Evolutionary conservation across 2,888 invertebrate genomes (phyloP), one percentile per base, ranked within the genome.

Genomic region (Aquatica leii): DNA sequence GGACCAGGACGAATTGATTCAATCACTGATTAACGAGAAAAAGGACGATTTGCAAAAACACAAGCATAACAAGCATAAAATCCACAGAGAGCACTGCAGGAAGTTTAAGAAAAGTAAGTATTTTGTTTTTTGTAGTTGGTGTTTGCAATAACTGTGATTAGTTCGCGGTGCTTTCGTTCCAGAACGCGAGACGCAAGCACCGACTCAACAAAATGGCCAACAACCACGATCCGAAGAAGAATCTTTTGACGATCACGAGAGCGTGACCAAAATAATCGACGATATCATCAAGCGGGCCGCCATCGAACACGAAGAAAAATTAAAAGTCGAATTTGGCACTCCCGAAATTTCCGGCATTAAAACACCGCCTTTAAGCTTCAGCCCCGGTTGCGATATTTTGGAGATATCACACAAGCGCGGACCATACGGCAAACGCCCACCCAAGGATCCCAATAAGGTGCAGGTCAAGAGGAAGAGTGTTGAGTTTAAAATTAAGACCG

Each of bases 251-350:
- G 70, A 68, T 35, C 61, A 67, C 17, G 67, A 67, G 24, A 68
- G 61, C 17, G 69, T 69, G 3, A 70, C 69, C 1, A 67, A 69
- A 48, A 77, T 77, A 49, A 80, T 81, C 53, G 80, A 81, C 57
- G 75, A 74, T 51, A 81, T 81, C 43, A 81, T 81, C n/a, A 71
- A 76, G 20, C 74, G 77, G 24, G 81, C 80, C 0, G 75, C 75
- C 6, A 71, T 78, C 53, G 81, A 81, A 65, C 80, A 80, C 66
- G 78, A 79, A 68, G 73, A 73, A 58, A 69, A 70, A 17, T 17
- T 66, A 3, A 14, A 37, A 5, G 31, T 46, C 2, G 66, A 66
- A 46, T 31, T n/a, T 8, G 4, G 35, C 12, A 18, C 14, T 12
- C 1, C 17, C 8, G 57, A 57, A 34, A 43, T 24, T 14, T 11